Evolutionary conservation across 2,888 invertebrate genomes (phyloP).

Genomic region (Himalopsyche japonica): DNA sequence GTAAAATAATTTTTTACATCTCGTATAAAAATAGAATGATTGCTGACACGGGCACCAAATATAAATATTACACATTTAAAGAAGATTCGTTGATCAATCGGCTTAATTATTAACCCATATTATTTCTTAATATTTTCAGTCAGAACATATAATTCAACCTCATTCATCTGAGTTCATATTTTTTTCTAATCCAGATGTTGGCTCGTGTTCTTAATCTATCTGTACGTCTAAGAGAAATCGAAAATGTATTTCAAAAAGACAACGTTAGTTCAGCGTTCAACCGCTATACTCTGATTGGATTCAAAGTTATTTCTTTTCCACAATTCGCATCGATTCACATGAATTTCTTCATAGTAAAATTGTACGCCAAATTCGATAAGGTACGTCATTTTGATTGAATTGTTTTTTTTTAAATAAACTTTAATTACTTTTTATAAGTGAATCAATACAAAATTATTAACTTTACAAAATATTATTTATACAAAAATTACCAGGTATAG

Average conservation of each 20-base stretch:
- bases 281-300: not conserved
- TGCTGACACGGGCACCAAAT: not conserved
- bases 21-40: not conserved
- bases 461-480: no score
- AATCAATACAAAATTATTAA: no score
- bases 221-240: not conserved
- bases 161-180: not conserved
- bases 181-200: conserved; percentile 1
- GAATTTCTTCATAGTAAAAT: no score
- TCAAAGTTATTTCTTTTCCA: no score
- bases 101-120: not conserved
- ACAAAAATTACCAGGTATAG: no score
- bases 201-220: not conserved
- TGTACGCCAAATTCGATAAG: no score
- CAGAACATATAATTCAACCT: not conserved
- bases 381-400: no score
- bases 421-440: no score
- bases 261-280: not conserved
- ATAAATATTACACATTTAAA: not conserved
- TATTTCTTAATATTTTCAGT: not conserved
- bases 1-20: not conserved
- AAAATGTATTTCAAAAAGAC: not conserved
- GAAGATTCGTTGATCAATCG: not conserved
- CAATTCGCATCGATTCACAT: no score
- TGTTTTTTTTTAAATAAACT: no score